phyloP scores from a whole-genome alignment of 1,140 invertebrate species.

The Caerostris darwini region DNA sequence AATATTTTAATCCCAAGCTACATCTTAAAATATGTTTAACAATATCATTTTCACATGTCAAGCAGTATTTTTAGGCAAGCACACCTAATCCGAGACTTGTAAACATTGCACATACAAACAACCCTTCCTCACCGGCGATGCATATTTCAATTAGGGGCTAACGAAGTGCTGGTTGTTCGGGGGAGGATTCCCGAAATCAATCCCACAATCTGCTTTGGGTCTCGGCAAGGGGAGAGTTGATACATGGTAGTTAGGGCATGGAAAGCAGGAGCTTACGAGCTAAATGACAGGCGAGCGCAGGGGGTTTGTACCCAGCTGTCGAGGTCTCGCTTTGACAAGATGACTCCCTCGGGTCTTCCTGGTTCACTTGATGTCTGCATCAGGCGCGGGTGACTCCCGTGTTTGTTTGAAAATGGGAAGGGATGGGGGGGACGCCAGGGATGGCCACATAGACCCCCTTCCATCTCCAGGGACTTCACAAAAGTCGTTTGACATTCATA shows the following conservation, averaged over 20 bases:
- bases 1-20: no score
- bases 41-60: no score
- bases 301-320: conserved; percentile 65
- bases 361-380: conserved; percentile 45
- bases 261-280: conserved; percentile 63
- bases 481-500: conserved; percentile 71
- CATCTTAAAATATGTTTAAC: no score
- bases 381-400: conserved; percentile 55
- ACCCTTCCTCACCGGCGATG: neutral
- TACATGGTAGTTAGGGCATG: conserved; percentile 59
- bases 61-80: no score
- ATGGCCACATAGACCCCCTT: neutral
- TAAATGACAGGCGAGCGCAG: conserved; percentile 61
- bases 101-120: neutral
- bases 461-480: conserved; percentile 6
- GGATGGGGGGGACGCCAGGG: neutral
- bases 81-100: no score
- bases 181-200: conserved; percentile 52
- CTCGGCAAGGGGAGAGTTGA: conserved; percentile 34
- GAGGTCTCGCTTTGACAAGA: conserved; percentile 67
- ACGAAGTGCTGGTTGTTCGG: neutral
- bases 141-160: conserved; percentile 21
- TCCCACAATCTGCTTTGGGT: conserved; percentile 66
- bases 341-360: conserved; percentile 49
- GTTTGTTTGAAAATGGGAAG: conserved; percentile 65